A percentile compares a stretch with the other conserved stretches of the same genome.
These are phyloP conservation scores for Sinotaia quadrata DNA, from an alignment of 2,888 invertebrate species.

Conservation along the genomic window DNA sequence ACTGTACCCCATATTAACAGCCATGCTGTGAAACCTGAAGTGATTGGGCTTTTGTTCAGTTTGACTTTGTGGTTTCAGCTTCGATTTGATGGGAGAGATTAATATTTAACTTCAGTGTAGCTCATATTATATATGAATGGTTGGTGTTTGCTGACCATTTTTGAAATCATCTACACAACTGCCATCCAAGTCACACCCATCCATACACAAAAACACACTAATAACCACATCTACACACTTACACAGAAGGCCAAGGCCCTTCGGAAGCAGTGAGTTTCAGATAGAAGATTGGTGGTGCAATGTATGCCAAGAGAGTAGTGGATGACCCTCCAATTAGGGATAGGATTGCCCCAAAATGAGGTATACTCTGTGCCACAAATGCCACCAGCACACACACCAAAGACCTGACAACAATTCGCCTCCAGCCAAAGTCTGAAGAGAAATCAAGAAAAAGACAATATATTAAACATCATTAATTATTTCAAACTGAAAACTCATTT, in stretches of 20 bases:
- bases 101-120: no score
- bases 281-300: conserved; percentile 88
- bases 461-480: no score
- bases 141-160: background rate
- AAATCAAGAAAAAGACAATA: no score
- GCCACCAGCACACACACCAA: conserved; percentile 81
- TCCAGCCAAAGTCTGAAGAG: conserved; percentile 83
- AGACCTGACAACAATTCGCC: conserved; percentile 82
- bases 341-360: conserved; percentile 89
- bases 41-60: no score
- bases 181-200: background rate
- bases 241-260: conserved; percentile 74
- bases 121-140: background rate
- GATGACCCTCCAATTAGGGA: conserved; percentile 88
- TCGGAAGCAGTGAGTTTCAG: conserved; percentile 78
- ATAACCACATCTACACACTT: conserved; percentile 35
- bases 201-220: background rate
- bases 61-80: no score
- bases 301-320: conserved; percentile 86
- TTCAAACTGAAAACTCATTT: no score
- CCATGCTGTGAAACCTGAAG: no score
- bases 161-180: background rate
- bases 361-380: conserved; percentile 85
- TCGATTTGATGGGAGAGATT: no score
- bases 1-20: no score